phyloP scores from a whole-genome alignment of 2,888 invertebrate species.

The Amphipoea lucens region DNA sequence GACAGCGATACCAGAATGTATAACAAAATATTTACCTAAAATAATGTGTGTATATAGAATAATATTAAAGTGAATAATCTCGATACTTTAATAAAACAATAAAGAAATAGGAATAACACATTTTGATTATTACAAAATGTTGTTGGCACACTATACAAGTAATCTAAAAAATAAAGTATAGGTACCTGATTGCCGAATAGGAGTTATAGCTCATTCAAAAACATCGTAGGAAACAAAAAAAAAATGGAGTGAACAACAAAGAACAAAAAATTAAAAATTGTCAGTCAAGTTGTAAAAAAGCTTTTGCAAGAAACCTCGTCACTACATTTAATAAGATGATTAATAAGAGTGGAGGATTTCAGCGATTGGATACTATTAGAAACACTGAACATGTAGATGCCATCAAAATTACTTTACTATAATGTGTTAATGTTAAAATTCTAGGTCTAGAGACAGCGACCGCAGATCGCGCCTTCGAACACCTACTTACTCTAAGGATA shows the following conservation, averaged over 20 bases:
- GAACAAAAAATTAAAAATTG: constrained; percentile 8
- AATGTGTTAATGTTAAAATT: constrained; percentile 40
- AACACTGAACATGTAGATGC: constrained; percentile 54
- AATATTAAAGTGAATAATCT: constrained; percentile 38
- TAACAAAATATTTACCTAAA: constrained; percentile 35
- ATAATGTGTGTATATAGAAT: constrained; percentile 28
- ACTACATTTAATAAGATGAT: constrained; percentile 39
- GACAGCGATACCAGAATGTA: constrained; percentile 30
- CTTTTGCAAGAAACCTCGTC: constrained; percentile 64
- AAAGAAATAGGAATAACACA: constrained; percentile 40
- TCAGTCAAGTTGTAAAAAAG: constrained; percentile 21
- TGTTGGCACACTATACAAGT: constrained; percentile 56
- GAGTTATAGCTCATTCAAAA: constrained; percentile 19
- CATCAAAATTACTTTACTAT: constrained; percentile 46
- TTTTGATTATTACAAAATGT: constrained; percentile 48
- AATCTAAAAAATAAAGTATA: constrained; percentile 38
- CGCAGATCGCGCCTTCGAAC: constrained; percentile 22
- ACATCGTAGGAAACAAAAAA: constrained; percentile 8
- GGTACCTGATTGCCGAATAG: constrained; percentile 29
- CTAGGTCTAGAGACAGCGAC: constrained; percentile 50
- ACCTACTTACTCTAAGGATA: constrained; percentile 59
- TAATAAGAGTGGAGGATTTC: constrained; percentile 54
- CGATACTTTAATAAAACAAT: constrained; percentile 23
- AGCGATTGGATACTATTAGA: constrained; percentile 51
- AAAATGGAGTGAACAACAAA: not conserved